Evolutionary conservation across 2,888 invertebrate species (phyloP).

Genomic region (Odontothrips loti): DNA sequence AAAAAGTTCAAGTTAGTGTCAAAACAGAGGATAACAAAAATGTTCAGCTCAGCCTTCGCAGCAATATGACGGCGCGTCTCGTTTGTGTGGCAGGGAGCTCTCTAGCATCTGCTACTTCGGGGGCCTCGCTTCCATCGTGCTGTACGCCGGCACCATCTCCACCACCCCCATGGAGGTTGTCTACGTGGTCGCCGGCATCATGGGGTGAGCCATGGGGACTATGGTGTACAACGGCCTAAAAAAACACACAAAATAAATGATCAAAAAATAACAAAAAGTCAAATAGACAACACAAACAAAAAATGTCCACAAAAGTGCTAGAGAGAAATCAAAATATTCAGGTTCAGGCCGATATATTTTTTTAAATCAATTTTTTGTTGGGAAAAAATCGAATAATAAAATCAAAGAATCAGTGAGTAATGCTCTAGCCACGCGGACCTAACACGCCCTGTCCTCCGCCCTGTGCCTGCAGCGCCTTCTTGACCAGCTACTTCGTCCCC

Average conservation of each 20-base stretch:
- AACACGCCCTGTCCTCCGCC: too few species aligned
- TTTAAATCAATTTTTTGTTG: too few species aligned
- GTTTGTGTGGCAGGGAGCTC: not conserved
- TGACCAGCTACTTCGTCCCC: conserved; percentile 1
- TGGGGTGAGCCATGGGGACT: not conserved
- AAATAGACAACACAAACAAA: too few species aligned
- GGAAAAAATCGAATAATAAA: too few species aligned
- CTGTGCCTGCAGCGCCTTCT: not conserved
- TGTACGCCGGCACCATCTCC: not conserved
- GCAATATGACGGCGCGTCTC: not conserved
- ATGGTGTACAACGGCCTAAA: too few species aligned
- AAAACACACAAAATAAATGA: too few species aligned
- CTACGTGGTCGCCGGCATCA: conserved; percentile 7
- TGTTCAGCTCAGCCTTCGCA: not conserved
- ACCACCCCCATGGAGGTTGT: not conserved
- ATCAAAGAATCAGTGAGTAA: too few species aligned
- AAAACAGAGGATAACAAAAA: not conserved
- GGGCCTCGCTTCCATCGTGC: not conserved
- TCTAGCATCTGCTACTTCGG: not conserved
- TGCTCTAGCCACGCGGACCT: too few species aligned
- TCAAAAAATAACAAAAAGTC: too few species aligned
- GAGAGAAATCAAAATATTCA: too few species aligned
- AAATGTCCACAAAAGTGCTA: too few species aligned
- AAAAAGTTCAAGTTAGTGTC: conserved; percentile 3
- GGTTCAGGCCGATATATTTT: too few species aligned